Base-by-base conservation (phyloP, 2,113 vertebrate genomes). In the Coptodon bakossiorum region DNA sequence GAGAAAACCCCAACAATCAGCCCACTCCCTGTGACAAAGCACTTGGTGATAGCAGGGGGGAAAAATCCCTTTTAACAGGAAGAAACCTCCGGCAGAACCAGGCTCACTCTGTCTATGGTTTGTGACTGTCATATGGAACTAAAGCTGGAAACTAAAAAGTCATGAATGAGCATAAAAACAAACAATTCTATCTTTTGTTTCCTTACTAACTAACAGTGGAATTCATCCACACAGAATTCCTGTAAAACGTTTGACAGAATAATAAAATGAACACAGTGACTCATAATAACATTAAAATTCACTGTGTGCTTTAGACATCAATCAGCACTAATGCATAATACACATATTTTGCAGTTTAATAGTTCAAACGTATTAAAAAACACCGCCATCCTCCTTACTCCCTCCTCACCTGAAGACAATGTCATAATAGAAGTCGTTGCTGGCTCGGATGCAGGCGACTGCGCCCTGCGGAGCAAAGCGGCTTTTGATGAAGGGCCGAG, bases 391-490 rank as follows among this genome's bases (percentile, higher is more conserved):
- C 12, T 50, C 9, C 38, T 52, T 36, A 56, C 14, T 17, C 10
- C 12, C 52, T 82, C 43, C 96, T 95, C 89, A 99, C 98, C 98
- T 97, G 97, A 99, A 99, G 0, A 96, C 95, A 5, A 99, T 96
- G 9, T 96, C 97, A 71, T 98, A 99, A 95, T 99, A 99, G 95
- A 97, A 99, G 82, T 98, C 95, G 1, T 96, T 98, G 94, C 95
- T 80, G 73, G 98, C 98, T 1, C 97, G 97, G 45, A 99, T 93
- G 87, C 98, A 99, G 90, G 98, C 99, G 31, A 98, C 97, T 0
- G 97, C 93, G 5, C 99, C 99, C 89, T 99, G 98, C 1, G 99
- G 98, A 63, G 98, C 98, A 11, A 99, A 99, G 82, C 98, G 97
- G 0, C 98, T 97, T 91, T 97, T 98, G 68, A 99, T 94, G 7